Percentiles rank a stretch among this genome's conserved stretches.
Conservation (phyloP, 1,140 invertebrate species). For the Cryptotermes secundus region DNA sequence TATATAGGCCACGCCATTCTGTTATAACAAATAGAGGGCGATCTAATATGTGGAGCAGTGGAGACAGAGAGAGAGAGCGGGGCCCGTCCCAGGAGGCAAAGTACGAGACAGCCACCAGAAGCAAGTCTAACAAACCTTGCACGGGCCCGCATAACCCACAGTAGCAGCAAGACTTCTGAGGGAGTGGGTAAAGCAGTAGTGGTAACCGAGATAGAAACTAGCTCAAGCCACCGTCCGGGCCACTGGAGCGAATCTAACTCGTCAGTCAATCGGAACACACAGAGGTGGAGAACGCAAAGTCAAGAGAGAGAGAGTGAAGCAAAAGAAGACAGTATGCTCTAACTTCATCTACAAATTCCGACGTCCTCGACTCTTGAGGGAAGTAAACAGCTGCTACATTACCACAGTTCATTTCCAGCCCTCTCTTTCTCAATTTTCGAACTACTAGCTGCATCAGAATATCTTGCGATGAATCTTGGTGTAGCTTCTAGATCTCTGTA, state of each 20-base stretch:
- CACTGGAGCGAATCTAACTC: background rate
- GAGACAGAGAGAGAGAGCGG: no score
- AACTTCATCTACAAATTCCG: background rate
- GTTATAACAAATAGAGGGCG: background rate
- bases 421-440: background rate
- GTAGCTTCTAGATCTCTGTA: no score
- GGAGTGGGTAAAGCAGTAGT: no score
- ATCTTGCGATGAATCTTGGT: no score
- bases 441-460: no score
- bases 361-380: background rate
- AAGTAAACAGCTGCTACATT: background rate
- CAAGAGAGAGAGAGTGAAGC: background rate
- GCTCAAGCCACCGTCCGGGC: background rate
- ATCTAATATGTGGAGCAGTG: no score
- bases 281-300: no score
- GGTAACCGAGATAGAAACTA: background rate
- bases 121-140: background rate
- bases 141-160: background rate
- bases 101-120: background rate
- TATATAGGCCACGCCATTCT: background rate
- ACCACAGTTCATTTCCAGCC: background rate
- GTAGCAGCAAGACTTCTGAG: background rate
- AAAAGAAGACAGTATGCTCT: background rate
- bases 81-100: background rate
- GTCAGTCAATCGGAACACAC: background rate